Evolutionary conservation across 2,113 vertebrate species (phyloP), one percentile per base, ranked within the genome.

Genomic region (Gavia stellata): DNA sequence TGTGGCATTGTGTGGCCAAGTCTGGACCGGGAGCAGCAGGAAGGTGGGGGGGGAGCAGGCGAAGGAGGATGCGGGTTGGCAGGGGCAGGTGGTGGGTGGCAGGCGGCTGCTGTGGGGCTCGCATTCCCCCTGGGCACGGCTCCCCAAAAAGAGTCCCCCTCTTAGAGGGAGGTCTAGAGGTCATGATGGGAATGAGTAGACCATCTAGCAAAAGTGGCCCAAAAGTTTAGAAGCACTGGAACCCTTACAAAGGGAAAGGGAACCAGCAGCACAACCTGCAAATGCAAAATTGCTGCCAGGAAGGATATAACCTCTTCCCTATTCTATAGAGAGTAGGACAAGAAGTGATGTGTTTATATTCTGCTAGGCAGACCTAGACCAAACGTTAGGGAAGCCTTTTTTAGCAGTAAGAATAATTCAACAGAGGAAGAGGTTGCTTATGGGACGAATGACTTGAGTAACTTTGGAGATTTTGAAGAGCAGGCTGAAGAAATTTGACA

Each of bases 21-120:
- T 21, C 16, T 2, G 13, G 50, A 34, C 9, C 0, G 0, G 25
- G 44, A 2, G 0, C 5, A 59, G 58, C 4, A 0, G 50, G 45
- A 21, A 3, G 1, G 8, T 0, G 1, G 15, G 72, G 40, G 21
- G 9, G 3, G 25, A 59, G 52, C 31, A 1, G 80, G 66, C 0
- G 3, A 16, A 19, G 71, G 33, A 58, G 16, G 45, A 19, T 31
- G 53, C 0, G 6, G 42, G 28, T n/a, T 52, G 24, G 14, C 45
- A 29, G 29, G 31, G 50, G 34, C 1, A 3, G 8, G 26, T 2
- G 26, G 12, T 15, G 28, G 17, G 65, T 0, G 13, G 25, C 62
- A 38, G 33, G 34, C 1, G 10, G 62, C 38, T 45, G 45, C 4
- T 1, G 1, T 4, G 20, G 21, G 31, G 3, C 58, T 40, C 38